Percentiles rank a stretch among this genome's conserved stretches.
Conservation (phyloP, 2,888 invertebrate species). For the Ichneumon xanthorius region DNA sequence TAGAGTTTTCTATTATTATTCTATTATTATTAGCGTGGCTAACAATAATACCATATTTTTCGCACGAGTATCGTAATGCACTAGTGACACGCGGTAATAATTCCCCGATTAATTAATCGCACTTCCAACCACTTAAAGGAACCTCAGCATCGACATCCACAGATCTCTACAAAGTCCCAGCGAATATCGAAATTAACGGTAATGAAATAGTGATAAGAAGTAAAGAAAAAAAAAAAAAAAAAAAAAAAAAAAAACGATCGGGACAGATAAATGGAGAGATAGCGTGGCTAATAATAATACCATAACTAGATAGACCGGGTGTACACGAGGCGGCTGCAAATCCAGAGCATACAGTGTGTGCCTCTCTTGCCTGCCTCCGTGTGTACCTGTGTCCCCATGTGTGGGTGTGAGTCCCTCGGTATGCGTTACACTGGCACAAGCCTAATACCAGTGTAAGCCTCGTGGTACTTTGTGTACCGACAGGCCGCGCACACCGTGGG, state of each 20-base stretch:
- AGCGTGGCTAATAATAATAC: slow-evolving; percentile 35
- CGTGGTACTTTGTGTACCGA: slow-evolving; percentile 6
- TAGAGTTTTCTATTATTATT: too few relatives aligned
- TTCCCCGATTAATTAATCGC: slow-evolving; percentile 30
- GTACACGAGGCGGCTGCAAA: slow-evolving; percentile 5
- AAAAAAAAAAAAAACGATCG: background rate
- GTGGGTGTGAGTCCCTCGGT: background rate
- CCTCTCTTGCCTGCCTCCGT: too few relatives aligned
- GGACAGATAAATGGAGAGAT: slow-evolving; percentile 9
- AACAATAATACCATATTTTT: too few relatives aligned
- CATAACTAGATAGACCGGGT: slow-evolving; percentile 29
- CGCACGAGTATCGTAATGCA: too few relatives aligned
- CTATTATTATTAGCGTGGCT: too few relatives aligned
- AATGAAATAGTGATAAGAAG: slow-evolving; percentile 54
- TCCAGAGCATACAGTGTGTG: background rate
- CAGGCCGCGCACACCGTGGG: slow-evolving; percentile 61
- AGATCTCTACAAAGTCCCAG: slow-evolving; percentile 28
- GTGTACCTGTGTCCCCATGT: background rate
- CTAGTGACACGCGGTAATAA: background rate
- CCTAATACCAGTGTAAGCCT: background rate
- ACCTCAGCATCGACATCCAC: background rate
- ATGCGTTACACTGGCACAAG: background rate
- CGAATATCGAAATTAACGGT: slow-evolving; percentile 52
- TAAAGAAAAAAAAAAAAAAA: slow-evolving; percentile 17
- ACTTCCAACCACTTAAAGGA: background rate